phyloP scores from a whole-genome alignment of 2,113 vertebrate species.

The Lepisosteus osseus region DNA sequence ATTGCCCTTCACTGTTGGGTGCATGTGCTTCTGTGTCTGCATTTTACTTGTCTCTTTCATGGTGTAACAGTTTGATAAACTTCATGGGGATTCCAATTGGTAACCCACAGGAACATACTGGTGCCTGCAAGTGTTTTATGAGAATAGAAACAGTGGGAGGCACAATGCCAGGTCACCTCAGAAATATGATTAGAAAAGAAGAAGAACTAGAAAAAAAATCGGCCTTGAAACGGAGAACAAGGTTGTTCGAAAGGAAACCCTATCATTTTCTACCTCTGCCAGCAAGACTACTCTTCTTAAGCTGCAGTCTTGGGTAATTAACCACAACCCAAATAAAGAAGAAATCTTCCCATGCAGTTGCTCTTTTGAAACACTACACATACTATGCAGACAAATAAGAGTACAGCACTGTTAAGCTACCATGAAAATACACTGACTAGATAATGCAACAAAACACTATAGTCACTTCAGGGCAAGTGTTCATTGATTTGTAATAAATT shows the following conservation, averaged over 20 bases:
- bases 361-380: too few relatives aligned
- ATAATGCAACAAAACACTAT: background rate
- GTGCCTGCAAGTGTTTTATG: slow-evolving; percentile 4
- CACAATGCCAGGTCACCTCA: background rate
- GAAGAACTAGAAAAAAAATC: background rate
- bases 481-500: slow-evolving; percentile 13
- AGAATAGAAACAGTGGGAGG: slow-evolving; percentile 7
- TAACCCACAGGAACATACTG: background rate
- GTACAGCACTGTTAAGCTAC: too few relatives aligned
- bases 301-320: too few relatives aligned
- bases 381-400: too few relatives aligned
- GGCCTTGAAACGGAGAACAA: background rate
- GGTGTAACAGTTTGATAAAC: slow-evolving; percentile 21
- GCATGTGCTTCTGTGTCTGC: background rate
- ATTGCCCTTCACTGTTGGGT: slow-evolving; percentile 5
- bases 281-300: too few relatives aligned
- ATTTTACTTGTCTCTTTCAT: slow-evolving; percentile 5
- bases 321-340: too few relatives aligned
- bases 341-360: too few relatives aligned
- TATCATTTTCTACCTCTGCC: too few relatives aligned
- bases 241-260: too few relatives aligned
- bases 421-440: too few relatives aligned
- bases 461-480: slow-evolving; percentile 19
- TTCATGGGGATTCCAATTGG: background rate
- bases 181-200: slow-evolving; percentile 4